A percentile compares a stretch with the other conserved stretches of the same genome.
Conservation (phyloP, 2,888 invertebrate genomes). For the Hyppa rectilinea region DNA sequence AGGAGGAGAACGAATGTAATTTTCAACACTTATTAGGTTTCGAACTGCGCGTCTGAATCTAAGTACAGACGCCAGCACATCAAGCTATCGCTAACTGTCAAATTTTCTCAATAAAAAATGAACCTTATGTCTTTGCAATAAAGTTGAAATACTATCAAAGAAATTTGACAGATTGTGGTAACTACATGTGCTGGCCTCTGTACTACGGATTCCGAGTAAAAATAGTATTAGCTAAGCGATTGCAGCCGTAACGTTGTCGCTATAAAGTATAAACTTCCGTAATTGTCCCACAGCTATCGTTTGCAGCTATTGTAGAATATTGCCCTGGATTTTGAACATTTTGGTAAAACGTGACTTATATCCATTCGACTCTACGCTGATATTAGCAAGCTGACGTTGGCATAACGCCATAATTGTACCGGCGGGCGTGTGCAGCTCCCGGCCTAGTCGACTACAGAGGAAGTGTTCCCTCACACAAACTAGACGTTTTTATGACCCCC, state of each 20-base stretch:
- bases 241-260: slow-evolving; percentile 69
- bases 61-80: no score
- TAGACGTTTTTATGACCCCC: slow-evolving; percentile 80
- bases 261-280: slow-evolving; percentile 79
- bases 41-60: slow-evolving; percentile 21
- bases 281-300: slow-evolving; percentile 73
- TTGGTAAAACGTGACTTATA: slow-evolving; percentile 83
- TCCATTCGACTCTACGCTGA: slow-evolving; percentile 75
- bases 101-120: no score
- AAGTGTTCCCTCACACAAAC: slow-evolving; percentile 73
- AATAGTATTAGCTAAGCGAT: slow-evolving; percentile 47
- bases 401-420: slow-evolving; percentile 83
- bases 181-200: no score
- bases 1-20: slow-evolving; percentile 18
- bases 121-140: no score
- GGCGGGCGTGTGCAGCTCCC: slow-evolving; percentile 73
- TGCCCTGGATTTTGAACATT: slow-evolving; percentile 79
- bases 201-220: slow-evolving; percentile 41
- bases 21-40: slow-evolving; percentile 35
- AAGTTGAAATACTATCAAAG: no score
- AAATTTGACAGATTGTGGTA: no score
- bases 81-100: no score
- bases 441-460: slow-evolving; percentile 77
- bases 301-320: slow-evolving; percentile 74
- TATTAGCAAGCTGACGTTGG: slow-evolving; percentile 83